Base-by-base conservation (phyloP, 2,113 vertebrate genomes). In the Camelus dromedarius region DNA sequence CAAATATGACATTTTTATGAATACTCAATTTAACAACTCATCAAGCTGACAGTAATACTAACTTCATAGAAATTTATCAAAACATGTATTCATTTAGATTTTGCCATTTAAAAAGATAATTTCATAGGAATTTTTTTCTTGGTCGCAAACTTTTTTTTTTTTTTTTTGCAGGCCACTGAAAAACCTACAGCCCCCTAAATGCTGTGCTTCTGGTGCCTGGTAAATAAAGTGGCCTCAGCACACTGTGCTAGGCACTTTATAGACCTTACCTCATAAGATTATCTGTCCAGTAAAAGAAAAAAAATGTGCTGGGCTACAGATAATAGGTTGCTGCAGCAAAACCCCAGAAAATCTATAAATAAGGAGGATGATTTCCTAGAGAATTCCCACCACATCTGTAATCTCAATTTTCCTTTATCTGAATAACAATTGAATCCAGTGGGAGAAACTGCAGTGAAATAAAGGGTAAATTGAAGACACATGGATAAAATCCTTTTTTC, bases 11-110 rank as follows among this genome's bases (percentile, higher is more conserved):
- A 87, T 62, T 93, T 90, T 92, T 87, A n/a, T 89, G 48, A 89
- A 81, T 60, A 62, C n/a, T 62, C 82, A 93, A 79, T 91, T 96
- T 89, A 96, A 93, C 16, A 86, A 50, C 22, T 95, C 80, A 90
- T 62, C 52, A 84, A 72, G 12, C 85, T 88, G 80, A 96, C 35
- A 91, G 56, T 72, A 93, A 80, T 82, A 42, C 66, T 50, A 92
- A 14, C 19, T 94, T 95, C 38, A 60, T 35, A 90, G 58, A 56
- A 26, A 93, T 93, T 82, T 96, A 92, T 72, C 72, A 93, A 96
- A 92, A 92, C 14, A 69, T 32, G 50, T 76, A 56, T 92, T 90
- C 67, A 88, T 69, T 77, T 96, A 91, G 20, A 92, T 67, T 73
- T 69, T 92, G 62, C 26, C 30, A 16, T 89, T 96, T 90, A 69